A percentile compares a stretch with the other conserved stretches of the same genome.
Conservation (phyloP, 2,113 vertebrate species). For the Tapirus terrestris region DNA sequence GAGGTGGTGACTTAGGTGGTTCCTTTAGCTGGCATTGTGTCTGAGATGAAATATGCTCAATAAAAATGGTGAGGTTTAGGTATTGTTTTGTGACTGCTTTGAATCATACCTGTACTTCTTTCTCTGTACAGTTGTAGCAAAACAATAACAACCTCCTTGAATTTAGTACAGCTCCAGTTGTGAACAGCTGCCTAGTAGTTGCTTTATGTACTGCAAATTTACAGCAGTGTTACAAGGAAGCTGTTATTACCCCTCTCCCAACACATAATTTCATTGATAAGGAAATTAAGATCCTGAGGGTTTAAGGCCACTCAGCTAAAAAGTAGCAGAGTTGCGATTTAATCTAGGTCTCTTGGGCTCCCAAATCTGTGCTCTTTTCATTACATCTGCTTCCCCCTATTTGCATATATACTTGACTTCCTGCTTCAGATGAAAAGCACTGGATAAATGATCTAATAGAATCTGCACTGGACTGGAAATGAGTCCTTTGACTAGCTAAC, state of each 20-base stretch:
- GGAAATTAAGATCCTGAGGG: conserved; percentile 24
- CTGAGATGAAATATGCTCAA: not conserved
- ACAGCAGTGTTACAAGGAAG: not conserved
- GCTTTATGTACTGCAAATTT: not conserved
- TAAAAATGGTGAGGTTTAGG: not conserved
- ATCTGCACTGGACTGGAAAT: not conserved
- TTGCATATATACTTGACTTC: not conserved
- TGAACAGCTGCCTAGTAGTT: not conserved
- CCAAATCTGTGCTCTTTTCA: not conserved
- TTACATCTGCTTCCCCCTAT: not conserved
- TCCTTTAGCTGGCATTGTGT: not conserved
- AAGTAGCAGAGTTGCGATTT: not conserved
- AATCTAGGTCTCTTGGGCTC: not conserved
- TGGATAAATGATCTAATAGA: not conserved
- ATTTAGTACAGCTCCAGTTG: not conserved
- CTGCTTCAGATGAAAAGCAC: not conserved
- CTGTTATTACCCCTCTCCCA: not conserved
- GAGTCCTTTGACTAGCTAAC: not conserved
- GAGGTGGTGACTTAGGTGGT: conserved; percentile 5
- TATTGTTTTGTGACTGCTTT: not conserved
- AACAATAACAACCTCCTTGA: not conserved
- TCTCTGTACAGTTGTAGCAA: not conserved
- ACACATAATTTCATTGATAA: conserved; percentile 26
- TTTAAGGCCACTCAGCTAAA: conserved; percentile 11
- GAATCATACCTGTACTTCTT: not conserved